Base-by-base conservation (phyloP, 37 sponge, comb jelly and placozoan species). In the Oopsacas minuta region DNA sequence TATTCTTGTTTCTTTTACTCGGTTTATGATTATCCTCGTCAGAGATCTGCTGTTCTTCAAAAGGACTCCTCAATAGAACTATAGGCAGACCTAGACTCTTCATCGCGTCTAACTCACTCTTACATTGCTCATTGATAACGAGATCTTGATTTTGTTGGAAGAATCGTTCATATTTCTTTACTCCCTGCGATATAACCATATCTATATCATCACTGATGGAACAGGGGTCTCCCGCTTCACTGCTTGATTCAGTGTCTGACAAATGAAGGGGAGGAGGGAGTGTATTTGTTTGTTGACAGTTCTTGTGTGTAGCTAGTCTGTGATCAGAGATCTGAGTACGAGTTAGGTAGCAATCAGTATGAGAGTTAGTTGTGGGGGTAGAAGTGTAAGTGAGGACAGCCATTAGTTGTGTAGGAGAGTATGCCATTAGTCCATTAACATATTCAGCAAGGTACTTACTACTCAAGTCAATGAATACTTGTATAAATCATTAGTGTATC, bases 391-490 rank as follows among this genome's bases (percentile, higher is more conserved):
- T 61, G 30, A 61, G 7, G 28, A 61, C 75, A 7, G 75, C 75
- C 17, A 61, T 25, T 61, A 61, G 75, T 34, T 61, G 75, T 20
- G 75, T 25, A 20, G 75, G 75, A 3, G 75, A 61, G 30, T 61
- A 61, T 10, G 75, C 75, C 75, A 61, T 61, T n/a, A 61, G 75
- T n/a, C 30, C 75, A 61, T 61, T 61, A 61, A 34, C 75, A 32
- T 32, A n/a, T 61, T n/a, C 51, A 22, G 51, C 17, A 17, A 17
- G 51, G 51, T 46, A 46, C 51, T 22, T 17, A 46, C 17, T 46
- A 46, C 51, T 46, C 51, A 46, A 46, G 51, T 46, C 51, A 46
- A 12, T n/a, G n/a, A n/a, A n/a, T n/a, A n/a, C n/a, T n/a, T n/a
- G n/a, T n/a, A n/a, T n/a, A n/a, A n/a, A n/a, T n/a, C n/a, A n/a